A percentile compares a stretch with the other conserved stretches of the same genome.
These are phyloP conservation scores for Lasius platythorax DNA, from an alignment of 2,888 invertebrate species.

Conservation along the genomic window DNA sequence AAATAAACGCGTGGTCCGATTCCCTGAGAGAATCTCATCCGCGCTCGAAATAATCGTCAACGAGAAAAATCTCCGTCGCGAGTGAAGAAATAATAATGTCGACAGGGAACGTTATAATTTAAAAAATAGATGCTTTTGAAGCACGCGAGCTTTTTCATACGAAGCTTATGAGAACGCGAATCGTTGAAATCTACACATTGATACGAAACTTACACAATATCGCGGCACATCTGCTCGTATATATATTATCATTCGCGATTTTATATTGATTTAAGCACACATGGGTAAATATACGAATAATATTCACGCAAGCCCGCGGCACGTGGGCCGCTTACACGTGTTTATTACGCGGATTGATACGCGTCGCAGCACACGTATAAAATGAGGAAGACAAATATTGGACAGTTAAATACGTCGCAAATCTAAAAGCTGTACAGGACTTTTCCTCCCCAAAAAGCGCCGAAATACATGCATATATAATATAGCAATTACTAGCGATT, in stretches of 20 bases:
- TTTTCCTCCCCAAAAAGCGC: neutral
- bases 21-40: neutral
- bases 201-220: neutral
- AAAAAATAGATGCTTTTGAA: neutral
- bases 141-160: neutral
- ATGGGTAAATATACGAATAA: slow-evolving; percentile 38
- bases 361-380: neutral
- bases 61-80: neutral
- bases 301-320: neutral
- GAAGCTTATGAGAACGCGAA: neutral
- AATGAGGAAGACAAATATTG: slow-evolving; percentile 24
- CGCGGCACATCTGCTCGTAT: neutral
- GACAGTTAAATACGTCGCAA: slow-evolving; percentile 5
- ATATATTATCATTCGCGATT: slow-evolving; percentile 34
- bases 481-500: neutral
- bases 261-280: slow-evolving; percentile 40
- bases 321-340: slow-evolving; percentile 39
- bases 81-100: neutral
- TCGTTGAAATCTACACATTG: neutral
- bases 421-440: neutral
- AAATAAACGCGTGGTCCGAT: slow-evolving; percentile 30
- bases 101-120: neutral
- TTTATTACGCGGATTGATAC: slow-evolving; percentile 28
- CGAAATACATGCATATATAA: neutral
- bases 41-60: slow-evolving; percentile 23